These are phyloP conservation scores for Amphilophus citrinellus DNA, from an alignment of 2,113 vertebrate genomes.

Conservation along the genomic window DNA sequence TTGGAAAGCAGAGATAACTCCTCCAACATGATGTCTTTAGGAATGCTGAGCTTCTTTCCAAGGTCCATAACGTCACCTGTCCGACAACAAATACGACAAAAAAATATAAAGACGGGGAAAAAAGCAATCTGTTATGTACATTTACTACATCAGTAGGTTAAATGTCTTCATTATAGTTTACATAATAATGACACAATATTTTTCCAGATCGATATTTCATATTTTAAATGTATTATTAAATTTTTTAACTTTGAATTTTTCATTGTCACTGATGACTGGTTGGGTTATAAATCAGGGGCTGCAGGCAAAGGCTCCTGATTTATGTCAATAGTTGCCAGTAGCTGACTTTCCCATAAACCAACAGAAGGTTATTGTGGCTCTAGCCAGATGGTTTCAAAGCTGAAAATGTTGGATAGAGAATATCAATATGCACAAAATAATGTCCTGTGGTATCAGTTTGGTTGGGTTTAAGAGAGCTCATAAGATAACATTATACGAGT, in stretches of 20 bases:
- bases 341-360: neutral
- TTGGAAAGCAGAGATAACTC: slow-evolving; percentile 93
- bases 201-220: neutral
- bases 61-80: slow-evolving; percentile 89
- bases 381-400: neutral
- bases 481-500: neutral
- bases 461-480: neutral
- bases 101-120: fast-evolving
- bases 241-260: neutral
- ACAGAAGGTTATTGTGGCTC: neutral
- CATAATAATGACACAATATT: neutral
- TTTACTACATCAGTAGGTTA: neutral
- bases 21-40: slow-evolving; percentile 98
- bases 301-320: neutral
- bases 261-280: neutral
- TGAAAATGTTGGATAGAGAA: neutral
- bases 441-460: neutral
- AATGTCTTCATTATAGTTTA: neutral
- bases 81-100: slow-evolving; percentile 20
- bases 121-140: neutral
- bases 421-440: slow-evolving; percentile 20
- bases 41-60: slow-evolving; percentile 94
- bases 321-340: neutral
- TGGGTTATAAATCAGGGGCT: neutral
- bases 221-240: neutral